phyloP scores from a whole-genome alignment of 2,888 invertebrate species.

The Drosophila neonasuta region DNA sequence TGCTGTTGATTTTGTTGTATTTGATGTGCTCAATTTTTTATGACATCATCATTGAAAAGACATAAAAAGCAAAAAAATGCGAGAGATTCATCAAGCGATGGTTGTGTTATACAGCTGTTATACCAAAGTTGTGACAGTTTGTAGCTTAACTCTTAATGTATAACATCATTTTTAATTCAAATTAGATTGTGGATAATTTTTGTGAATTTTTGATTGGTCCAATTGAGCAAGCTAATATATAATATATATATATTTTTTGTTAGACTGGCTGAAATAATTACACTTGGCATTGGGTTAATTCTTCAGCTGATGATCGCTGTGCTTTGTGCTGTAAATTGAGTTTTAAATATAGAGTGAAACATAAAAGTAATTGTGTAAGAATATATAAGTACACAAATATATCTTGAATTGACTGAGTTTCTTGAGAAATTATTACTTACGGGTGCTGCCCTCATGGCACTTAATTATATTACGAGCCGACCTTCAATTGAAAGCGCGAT shows the following conservation, averaged over 20 bases:
- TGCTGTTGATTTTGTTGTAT: background rate
- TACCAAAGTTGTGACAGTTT: conserved; percentile 1
- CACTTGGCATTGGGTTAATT: background rate
- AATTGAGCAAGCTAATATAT: background rate
- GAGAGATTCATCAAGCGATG: conserved; percentile 7
- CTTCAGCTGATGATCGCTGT: too few relatives aligned
- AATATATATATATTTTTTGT: background rate
- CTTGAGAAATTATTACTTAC: conserved; percentile 1
- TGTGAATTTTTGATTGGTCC: background rate
- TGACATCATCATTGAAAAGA: conserved; percentile 41
- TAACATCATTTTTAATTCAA: background rate
- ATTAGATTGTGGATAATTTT: background rate
- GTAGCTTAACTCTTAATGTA: background rate
- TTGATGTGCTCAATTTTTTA: conserved; percentile 21
- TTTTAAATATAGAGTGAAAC: background rate
- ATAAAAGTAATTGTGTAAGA: background rate
- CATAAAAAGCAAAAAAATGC: background rate
- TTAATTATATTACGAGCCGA: conserved; percentile 32
- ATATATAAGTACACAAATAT: background rate
- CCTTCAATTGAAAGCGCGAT: conserved; percentile 47
- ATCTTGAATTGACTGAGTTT: background rate
- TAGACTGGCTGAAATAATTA: background rate
- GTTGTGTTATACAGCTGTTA: conserved; percentile 6
- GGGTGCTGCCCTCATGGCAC: conserved; percentile 31
- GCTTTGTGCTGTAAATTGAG: too few relatives aligned